Conservation (phyloP, 2,888 invertebrate genomes). For the Mellilla xanthometata region DNA sequence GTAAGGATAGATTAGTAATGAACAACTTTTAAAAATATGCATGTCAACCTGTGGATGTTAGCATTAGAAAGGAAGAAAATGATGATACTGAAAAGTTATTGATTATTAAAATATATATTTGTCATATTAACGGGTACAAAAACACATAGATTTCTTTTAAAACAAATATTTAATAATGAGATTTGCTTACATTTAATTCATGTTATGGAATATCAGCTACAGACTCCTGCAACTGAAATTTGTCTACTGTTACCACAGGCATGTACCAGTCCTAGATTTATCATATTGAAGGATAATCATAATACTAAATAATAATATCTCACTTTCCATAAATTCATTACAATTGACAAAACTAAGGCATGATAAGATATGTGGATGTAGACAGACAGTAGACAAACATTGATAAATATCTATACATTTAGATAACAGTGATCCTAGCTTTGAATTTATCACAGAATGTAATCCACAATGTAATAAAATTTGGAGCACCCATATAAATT, state of each 20-base stretch:
- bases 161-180: slow-evolving; percentile 34
- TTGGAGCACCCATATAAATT: too few species aligned
- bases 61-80: slow-evolving; percentile 4
- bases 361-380: not conserved
- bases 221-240: not conserved
- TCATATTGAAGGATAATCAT: too few species aligned
- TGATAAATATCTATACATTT: slow-evolving; percentile 16
- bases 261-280: not conserved
- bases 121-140: slow-evolving; percentile 46
- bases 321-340: too few species aligned
- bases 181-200: slow-evolving; percentile 16
- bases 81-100: slow-evolving; percentile 29
- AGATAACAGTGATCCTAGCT: slow-evolving; percentile 16
- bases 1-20: too few species aligned
- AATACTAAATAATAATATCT: too few species aligned
- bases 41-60: slow-evolving; percentile 2
- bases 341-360: too few species aligned
- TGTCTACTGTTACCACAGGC: too few species aligned
- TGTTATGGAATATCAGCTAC: slow-evolving; percentile 4
- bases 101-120: slow-evolving; percentile 41
- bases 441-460: slow-evolving; percentile 21
- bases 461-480: too few species aligned
- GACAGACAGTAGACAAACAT: slow-evolving; percentile 8
- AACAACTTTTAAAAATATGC: too few species aligned
- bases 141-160: slow-evolving; percentile 42